Base-by-base conservation (phyloP, 2,888 invertebrate species). In the Eupeodes luniger region DNA sequence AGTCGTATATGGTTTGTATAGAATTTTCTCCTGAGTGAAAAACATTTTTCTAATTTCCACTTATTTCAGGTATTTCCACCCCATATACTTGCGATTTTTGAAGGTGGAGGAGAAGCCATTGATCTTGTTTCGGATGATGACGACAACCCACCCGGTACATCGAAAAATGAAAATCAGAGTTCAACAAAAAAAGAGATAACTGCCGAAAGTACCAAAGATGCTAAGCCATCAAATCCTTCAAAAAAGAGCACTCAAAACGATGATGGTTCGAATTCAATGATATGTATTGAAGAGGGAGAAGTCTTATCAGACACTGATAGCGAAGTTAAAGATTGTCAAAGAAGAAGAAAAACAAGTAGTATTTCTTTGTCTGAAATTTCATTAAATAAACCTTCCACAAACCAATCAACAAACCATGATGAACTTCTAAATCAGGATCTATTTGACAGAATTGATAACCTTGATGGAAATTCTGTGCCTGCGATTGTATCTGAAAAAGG, bases 41-140 rank as follows among this genome's bases (percentile, higher is more conserved):
- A 27, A 9, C 4, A 6, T 57, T 2, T 44, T 51, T 2, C 51
- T 51, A 53, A 9, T 40, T 51, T 36, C 55, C 4, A 11, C 4
- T 44, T 19, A 64, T 62, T 69, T 5, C 34, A 88, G 87, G 61
- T 11, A 11, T 81, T 88, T 27, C 84, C 87, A 12, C 49, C 59
- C 1, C 36, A 84, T 53, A 67, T 88, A 1, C 14, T 67, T 4
- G 47, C 61, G 1, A 57, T 61, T 5, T 87, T 87, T 47, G 47
- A 51, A 10, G 66, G 72, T 16, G 16, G 61, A 47, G 16, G 9
- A 36, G 77, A 59, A n/a, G 19, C 81, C 0, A 88, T 88, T 27
- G 64, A 81, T 5, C 81, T 88, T 11, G 75, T 84, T n/a, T 84
- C 84, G 19, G 87, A 87, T 19, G 87, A 80, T 14, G 85, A 85